Conservation (phyloP, 2,113 vertebrate genomes). For the Sardina pilchardus region DNA sequence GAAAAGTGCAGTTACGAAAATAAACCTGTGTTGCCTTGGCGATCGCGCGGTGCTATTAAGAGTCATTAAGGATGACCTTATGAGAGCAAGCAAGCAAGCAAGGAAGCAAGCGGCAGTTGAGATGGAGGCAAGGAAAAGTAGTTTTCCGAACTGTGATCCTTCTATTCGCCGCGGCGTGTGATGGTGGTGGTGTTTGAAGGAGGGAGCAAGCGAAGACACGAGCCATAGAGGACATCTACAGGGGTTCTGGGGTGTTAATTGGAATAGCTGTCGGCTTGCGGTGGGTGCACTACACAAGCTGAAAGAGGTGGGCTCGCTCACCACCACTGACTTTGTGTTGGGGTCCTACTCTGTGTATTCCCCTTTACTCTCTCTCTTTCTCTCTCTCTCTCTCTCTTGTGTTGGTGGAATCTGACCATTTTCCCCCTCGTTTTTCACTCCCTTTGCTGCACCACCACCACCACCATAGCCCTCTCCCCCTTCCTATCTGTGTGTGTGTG, state of each 20-base stretch:
- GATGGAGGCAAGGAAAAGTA: conserved; percentile 26
- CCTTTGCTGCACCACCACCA: not conserved
- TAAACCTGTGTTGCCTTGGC: conserved; percentile 24
- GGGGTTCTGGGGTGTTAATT: conserved; percentile 47
- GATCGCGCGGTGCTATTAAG: conserved; percentile 34
- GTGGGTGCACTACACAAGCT: conserved; percentile 28
- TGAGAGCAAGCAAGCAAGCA: conserved; percentile 6
- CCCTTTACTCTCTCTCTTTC: not conserved
- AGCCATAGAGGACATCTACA: conserved; percentile 33
- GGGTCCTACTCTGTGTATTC: not conserved
- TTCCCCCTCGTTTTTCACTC: not conserved
- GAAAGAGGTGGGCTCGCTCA: conserved; percentile 33
- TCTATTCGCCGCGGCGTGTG: not conserved
- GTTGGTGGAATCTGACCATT: not conserved
- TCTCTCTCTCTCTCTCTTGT: not conserved
- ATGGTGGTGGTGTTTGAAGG: not conserved
- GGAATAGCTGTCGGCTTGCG: conserved; percentile 34
- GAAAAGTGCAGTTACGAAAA: conserved; percentile 23
- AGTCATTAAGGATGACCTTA: conserved; percentile 42
- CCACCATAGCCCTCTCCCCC: not conserved
- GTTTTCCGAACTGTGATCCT: conserved; percentile 29
- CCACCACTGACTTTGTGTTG: conserved; percentile 17
- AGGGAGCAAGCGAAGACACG: not conserved
- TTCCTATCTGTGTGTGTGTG: conserved; percentile 5
- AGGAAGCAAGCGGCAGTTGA: conserved; percentile 19